Conservation (phyloP, 2,888 invertebrate genomes). For the Phortica okadai region DNA sequence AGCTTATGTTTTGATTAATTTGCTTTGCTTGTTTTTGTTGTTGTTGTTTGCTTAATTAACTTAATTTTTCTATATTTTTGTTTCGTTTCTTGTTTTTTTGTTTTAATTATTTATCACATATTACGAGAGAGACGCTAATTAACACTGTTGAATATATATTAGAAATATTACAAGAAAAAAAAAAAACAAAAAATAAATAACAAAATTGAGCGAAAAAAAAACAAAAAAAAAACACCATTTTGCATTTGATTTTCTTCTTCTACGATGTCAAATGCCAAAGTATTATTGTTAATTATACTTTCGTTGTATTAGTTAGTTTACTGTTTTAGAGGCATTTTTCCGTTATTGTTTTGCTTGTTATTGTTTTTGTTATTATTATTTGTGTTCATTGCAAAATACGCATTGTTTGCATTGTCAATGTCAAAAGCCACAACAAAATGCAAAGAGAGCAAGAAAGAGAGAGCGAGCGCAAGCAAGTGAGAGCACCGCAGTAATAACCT, state of each 20-base stretch:
- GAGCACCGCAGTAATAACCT: no score
- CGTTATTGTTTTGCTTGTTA: background rate
- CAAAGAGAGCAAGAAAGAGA: no score
- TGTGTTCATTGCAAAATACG: constrained; percentile 11
- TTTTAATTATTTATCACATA: no score
- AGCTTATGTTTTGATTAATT: background rate
- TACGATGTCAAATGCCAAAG: no score
- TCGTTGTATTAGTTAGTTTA: no score
- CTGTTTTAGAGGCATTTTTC: background rate
- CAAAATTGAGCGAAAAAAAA: background rate
- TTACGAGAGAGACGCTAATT: no score
- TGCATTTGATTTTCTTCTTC: no score
- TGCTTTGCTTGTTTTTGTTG: background rate
- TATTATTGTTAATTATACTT: no score
- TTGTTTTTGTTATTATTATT: background rate
- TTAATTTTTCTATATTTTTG: background rate
- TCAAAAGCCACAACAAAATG: no score
- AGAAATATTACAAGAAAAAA: background rate
- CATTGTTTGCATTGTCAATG: background rate
- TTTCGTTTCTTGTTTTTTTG: no score
- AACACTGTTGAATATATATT: no score
- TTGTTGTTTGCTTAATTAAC: background rate
- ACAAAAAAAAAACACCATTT: background rate
- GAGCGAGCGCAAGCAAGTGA: no score
- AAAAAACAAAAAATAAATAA: background rate